Percentiles rank a stretch among this genome's conserved stretches.
phyloP scores from a whole-genome alignment of 2,888 invertebrate genomes.

The Drosophila antonietae region DNA sequence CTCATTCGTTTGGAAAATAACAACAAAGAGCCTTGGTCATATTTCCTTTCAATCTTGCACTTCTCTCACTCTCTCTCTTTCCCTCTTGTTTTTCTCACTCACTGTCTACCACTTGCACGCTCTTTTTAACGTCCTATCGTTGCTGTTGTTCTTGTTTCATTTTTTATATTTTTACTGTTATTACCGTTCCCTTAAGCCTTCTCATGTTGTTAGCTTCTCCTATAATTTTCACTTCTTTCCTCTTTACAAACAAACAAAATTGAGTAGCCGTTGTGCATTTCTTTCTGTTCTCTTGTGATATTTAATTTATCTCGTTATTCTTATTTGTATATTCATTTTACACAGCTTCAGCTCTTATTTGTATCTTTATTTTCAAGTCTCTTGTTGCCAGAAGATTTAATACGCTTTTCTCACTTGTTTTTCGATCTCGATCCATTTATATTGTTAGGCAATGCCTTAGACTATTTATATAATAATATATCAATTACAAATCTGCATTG shows the following conservation, averaged over 20 bases:
- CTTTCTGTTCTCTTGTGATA: slow-evolving; percentile 17
- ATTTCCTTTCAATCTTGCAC: slow-evolving; percentile 30
- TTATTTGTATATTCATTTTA: slow-evolving; percentile 1
- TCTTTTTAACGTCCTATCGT: slow-evolving; percentile 13
- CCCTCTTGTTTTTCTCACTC: neutral
- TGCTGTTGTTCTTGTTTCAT: slow-evolving; percentile 11
- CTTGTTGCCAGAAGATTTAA: too few relatives aligned
- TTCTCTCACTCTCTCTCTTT: neutral
- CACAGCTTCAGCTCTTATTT: slow-evolving; percentile 11
- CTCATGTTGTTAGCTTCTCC: neutral
- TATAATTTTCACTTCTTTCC: too few relatives aligned
- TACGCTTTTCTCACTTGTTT: neutral
- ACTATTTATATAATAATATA: neutral
- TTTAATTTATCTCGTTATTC: neutral
- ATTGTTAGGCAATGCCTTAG: neutral
- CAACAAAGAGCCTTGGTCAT: slow-evolving; percentile 64
- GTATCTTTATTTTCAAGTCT: slow-evolving; percentile 9
- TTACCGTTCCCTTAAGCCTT: slow-evolving; percentile 22
- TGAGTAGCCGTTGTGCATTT: slow-evolving; percentile 53
- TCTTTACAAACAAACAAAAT: slow-evolving; percentile 65
- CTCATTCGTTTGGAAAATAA: slow-evolving; percentile 82
- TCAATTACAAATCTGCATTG: neutral
- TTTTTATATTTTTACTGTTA: slow-evolving; percentile 14
- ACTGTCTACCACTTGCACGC: neutral
- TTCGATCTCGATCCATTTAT: neutral